phyloP scores from a whole-genome alignment of 23 tunicate genomes.

The Trididemnum miniatum region DNA sequence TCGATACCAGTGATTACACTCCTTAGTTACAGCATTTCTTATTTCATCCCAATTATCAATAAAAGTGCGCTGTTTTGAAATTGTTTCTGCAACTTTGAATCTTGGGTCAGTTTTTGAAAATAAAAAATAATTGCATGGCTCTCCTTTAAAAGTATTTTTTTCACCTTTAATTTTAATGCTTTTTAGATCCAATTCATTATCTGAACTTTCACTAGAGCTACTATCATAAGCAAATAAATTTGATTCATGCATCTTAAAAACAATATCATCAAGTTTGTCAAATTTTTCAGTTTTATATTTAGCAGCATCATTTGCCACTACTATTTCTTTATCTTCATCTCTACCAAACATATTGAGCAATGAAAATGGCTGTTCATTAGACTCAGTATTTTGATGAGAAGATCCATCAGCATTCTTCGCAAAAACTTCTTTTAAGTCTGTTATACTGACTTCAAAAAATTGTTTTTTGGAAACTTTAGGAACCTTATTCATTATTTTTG shows the following conservation, averaged over 20 bases:
- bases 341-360: conserved; percentile 15
- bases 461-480: conserved; percentile 20
- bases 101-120: conserved; percentile 8
- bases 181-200: background rate
- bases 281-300: background rate
- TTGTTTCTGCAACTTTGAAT: background rate
- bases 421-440: background rate
- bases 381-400: background rate
- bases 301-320: background rate
- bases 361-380: background rate
- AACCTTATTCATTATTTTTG: background rate
- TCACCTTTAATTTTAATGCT: background rate
- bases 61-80: background rate
- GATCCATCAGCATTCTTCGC: background rate
- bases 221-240: background rate
- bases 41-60: background rate
- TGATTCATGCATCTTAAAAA: background rate
- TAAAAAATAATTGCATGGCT: background rate
- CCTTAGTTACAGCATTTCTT: background rate
- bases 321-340: conserved; percentile 1
- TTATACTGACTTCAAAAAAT: conserved; percentile 1
- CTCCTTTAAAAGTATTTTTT: background rate
- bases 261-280: background rate
- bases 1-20: background rate
- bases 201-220: background rate